Conservation (phyloP, 2,797 vertebrate species). For the Anguilla megastoma region DNA sequence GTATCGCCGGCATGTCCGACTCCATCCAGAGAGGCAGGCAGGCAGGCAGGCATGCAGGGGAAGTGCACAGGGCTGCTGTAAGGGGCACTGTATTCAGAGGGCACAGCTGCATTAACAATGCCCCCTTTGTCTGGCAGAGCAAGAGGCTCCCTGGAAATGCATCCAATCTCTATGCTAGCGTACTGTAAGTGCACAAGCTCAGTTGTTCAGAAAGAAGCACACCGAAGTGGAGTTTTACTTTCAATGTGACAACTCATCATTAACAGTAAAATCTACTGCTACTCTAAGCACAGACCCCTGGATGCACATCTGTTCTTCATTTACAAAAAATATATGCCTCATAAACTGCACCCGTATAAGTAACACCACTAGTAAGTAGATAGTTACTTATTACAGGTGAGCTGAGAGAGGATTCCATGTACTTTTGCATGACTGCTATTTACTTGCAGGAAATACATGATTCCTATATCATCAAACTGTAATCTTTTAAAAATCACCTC, state of each 20-base stretch:
- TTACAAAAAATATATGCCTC: neutral
- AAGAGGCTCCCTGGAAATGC: constrained; percentile 30
- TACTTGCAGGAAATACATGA: constrained; percentile 18
- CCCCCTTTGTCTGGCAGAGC: constrained; percentile 33
- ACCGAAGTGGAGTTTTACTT: neutral
- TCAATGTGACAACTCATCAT: neutral
- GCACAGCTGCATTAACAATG: constrained; percentile 36
- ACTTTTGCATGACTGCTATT: constrained; percentile 13
- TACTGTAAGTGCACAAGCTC: neutral
- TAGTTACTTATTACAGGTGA: neutral
- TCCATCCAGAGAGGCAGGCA: constrained; percentile 30
- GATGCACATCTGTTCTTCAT: neutral
- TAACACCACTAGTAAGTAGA: neutral
- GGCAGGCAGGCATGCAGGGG: constrained; percentile 23
- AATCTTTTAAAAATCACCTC: constrained; percentile 25
- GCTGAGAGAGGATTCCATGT: neutral
- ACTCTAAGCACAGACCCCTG: neutral
- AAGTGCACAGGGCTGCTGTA: constrained; percentile 24
- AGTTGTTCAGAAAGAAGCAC: neutral
- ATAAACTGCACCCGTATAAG: neutral
- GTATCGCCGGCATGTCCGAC: constrained; percentile 61
- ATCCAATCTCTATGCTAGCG: constrained; percentile 14
- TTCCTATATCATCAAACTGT: constrained; percentile 13
- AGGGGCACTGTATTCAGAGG: constrained; percentile 19
- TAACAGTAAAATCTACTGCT: neutral